A percentile compares a stretch with the other conserved stretches of the same genome.
Evolutionary conservation across 2,888 invertebrate species (phyloP).

Genomic region (Rhagophthalmus giganteus): DNA sequence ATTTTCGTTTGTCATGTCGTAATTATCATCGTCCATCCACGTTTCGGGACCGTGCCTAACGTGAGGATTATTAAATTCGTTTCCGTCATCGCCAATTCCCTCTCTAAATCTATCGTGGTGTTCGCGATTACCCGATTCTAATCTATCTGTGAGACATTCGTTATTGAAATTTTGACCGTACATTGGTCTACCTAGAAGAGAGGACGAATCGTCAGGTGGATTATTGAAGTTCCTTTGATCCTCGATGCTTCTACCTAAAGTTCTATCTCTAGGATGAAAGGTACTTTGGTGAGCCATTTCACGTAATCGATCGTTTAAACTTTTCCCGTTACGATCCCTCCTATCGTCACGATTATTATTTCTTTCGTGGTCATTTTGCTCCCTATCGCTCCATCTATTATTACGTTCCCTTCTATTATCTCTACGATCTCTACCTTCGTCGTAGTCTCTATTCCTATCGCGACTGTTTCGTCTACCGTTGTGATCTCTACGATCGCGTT

Average conservation of each 20-base stretch:
- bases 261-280: conserved; percentile 29
- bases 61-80: too few species aligned
- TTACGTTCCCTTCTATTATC: conserved; percentile 46
- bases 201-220: conserved; percentile 48
- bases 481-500: conserved; percentile 48
- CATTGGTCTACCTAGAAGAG: conserved; percentile 51
- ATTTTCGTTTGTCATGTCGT: conserved; percentile 2
- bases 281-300: conserved; percentile 38
- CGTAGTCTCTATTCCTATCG: conserved; percentile 44
- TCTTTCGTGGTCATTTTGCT: conserved; percentile 30
- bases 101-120: conserved; percentile 39
- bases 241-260: conserved; percentile 10
- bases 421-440: conserved; percentile 45
- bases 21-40: conserved; percentile 39
- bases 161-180: conserved; percentile 34
- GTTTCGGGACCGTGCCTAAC: conserved; percentile 8
- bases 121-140: conserved; percentile 43
- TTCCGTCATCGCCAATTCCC: conserved; percentile 34
- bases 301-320: conserved; percentile 41
- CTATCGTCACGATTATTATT: conserved; percentile 37
- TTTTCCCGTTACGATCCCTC: conserved; percentile 47
- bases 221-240: conserved; percentile 14
- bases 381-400: conserved; percentile 33
- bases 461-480: conserved; percentile 41
- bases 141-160: conserved; percentile 2